Conservation (phyloP, 2,113 vertebrate species). For the Epinephelus moara region DNA sequence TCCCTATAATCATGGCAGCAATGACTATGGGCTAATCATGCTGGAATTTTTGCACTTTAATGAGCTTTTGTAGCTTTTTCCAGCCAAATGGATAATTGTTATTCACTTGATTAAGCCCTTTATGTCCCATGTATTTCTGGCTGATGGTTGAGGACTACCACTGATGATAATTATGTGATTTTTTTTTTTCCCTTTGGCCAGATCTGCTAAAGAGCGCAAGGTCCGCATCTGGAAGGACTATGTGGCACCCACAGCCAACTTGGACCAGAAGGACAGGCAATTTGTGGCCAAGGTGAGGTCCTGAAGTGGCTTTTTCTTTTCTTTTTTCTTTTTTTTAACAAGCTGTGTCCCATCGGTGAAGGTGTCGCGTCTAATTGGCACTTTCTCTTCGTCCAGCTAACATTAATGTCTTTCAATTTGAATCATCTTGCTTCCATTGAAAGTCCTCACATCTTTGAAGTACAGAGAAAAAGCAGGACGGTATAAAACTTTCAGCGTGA, state of each 20-base stretch:
- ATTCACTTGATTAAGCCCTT: slow-evolving; percentile 20
- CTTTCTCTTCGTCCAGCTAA: background rate
- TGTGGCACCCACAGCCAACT: slow-evolving; percentile 95
- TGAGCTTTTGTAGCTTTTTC: slow-evolving; percentile 31
- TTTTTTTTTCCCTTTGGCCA: slow-evolving; percentile 62
- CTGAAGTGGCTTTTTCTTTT: background rate
- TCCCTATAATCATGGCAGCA: background rate
- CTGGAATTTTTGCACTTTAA: slow-evolving; percentile 13
- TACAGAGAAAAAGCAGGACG: background rate
- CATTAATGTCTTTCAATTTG: slow-evolving; percentile 3
- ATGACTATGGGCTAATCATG: slow-evolving; percentile 1
- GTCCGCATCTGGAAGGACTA: slow-evolving; percentile 98
- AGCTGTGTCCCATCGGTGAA: background rate
- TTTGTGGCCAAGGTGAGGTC: slow-evolving; percentile 96
- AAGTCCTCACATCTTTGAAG: background rate
- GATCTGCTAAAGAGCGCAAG: slow-evolving; percentile 95
- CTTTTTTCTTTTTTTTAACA: background rate
- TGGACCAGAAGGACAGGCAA: slow-evolving; percentile 98
- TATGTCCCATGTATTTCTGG: background rate
- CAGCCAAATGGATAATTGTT: slow-evolving; percentile 19
- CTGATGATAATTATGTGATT: slow-evolving; percentile 24
- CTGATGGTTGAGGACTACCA: background rate
- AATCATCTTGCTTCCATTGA: background rate
- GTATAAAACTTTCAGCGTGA: slow-evolving; percentile 20
- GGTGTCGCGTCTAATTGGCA: background rate